A percentile compares a stretch with the other conserved stretches of the same genome.
Conservation (phyloP, 2,888 invertebrate genomes). For the Drosophila fulvimacula region DNA sequence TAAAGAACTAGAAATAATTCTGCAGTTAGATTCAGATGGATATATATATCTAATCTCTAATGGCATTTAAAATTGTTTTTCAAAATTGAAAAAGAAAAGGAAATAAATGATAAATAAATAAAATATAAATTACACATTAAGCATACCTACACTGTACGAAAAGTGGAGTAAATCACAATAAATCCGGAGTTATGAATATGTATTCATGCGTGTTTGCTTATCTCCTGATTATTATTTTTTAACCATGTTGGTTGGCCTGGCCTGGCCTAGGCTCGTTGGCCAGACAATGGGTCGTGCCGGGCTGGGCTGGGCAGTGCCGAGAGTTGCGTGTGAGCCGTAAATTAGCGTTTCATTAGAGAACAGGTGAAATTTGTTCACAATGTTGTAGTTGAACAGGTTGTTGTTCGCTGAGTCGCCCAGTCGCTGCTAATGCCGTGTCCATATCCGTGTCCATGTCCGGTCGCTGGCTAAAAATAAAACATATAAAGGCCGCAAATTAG, state of each 20-base stretch:
- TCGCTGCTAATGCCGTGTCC: slow-evolving; percentile 28
- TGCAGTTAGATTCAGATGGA: too few relatives aligned
- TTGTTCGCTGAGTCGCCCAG: neutral
- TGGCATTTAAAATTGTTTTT: too few relatives aligned
- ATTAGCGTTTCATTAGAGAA: slow-evolving; percentile 77
- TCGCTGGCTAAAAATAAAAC: slow-evolving; percentile 5
- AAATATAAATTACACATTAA: neutral
- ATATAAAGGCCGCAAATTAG: slow-evolving; percentile 59
- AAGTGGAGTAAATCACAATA: neutral
- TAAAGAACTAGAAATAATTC: too few relatives aligned
- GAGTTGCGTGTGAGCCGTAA: slow-evolving; percentile 66
- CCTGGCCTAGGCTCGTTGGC: slow-evolving; percentile 1
- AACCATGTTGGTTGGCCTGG: slow-evolving; percentile 17
- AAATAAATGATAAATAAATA: too few relatives aligned
- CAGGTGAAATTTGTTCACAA: slow-evolving; percentile 70
- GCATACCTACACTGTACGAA: neutral
- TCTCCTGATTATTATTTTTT: slow-evolving; percentile 19
- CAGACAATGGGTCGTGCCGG: slow-evolving; percentile 36
- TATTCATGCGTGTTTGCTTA: slow-evolving; percentile 27
- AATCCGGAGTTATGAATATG: neutral
- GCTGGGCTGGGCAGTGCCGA: slow-evolving; percentile 1
- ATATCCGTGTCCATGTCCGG: slow-evolving; percentile 31
- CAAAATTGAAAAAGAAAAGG: too few relatives aligned
- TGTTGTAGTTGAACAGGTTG: slow-evolving; percentile 61
- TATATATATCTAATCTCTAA: too few relatives aligned